Percentiles rank a stretch among this genome's conserved stretches.
Evolutionary conservation across 2,888 invertebrate genomes (phyloP).

Genomic region (Suillia variegata): DNA sequence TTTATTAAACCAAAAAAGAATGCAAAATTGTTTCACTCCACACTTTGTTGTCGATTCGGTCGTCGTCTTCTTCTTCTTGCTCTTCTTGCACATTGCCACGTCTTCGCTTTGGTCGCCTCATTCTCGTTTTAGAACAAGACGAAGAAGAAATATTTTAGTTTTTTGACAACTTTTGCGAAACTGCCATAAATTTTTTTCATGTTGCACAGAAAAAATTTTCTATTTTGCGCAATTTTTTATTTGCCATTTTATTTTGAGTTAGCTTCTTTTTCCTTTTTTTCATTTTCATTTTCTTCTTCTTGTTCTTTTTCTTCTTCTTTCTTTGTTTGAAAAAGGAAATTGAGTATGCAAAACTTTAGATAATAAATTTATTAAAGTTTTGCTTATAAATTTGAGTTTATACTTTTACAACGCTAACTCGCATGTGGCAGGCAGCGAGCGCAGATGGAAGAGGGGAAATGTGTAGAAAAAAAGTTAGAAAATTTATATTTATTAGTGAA

Average conservation of each 20-base stretch:
- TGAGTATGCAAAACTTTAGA: conserved; percentile 37
- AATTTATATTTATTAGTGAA: too few relatives aligned
- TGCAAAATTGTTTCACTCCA: too few relatives aligned
- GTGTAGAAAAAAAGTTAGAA: too few relatives aligned
- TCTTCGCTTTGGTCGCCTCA: too few relatives aligned
- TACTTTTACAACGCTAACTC: conserved; percentile 24
- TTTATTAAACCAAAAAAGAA: too few relatives aligned
- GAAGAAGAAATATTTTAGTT: conserved; percentile 19
- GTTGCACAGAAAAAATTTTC: conserved; percentile 42
- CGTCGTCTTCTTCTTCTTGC: background rate
- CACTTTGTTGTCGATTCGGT: too few relatives aligned
- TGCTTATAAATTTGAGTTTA: conserved; percentile 46
- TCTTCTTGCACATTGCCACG: too few relatives aligned
- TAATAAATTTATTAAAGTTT: conserved; percentile 53
- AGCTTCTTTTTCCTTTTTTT: background rate
- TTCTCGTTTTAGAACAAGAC: too few relatives aligned
- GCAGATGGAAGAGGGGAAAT: too few relatives aligned
- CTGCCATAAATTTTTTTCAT: conserved; percentile 53
- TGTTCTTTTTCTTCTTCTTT: background rate
- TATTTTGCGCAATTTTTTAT: conserved; percentile 1
- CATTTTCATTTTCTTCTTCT: background rate
- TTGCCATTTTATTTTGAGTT: background rate
- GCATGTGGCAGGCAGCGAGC: too few relatives aligned
- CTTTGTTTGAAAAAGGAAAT: background rate
- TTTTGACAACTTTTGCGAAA: conserved; percentile 41